Evolutionary conservation across 2,888 invertebrate species (phyloP).

Genomic region (Sycophila texana): DNA sequence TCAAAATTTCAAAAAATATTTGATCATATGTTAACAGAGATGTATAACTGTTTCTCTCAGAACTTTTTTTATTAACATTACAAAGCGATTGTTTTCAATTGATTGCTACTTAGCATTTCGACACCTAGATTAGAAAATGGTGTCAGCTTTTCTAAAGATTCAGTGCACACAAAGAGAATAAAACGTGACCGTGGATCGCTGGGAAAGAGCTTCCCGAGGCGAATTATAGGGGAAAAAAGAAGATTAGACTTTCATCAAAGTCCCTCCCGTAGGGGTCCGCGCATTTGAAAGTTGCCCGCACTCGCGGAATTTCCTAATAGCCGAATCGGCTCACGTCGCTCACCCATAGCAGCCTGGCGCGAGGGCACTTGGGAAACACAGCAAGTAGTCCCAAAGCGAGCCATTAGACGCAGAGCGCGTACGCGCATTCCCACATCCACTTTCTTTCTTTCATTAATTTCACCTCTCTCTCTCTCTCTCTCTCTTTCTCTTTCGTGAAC

Average conservation of each 20-base stretch:
- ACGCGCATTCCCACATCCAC: slow-evolving; percentile 35
- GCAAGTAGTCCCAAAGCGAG: background rate
- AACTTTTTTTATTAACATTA: too few species aligned
- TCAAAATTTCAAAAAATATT: too few species aligned
- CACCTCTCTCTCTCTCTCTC: background rate
- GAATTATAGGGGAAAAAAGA: background rate
- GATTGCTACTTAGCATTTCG: too few species aligned
- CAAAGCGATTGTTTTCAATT: too few species aligned
- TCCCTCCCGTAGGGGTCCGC: background rate
- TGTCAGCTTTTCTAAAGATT: background rate
- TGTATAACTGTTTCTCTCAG: too few species aligned
- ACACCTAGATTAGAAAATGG: background rate
- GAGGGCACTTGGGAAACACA: slow-evolving; percentile 7
- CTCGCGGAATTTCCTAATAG: slow-evolving; percentile 36
- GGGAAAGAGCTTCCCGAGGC: background rate
- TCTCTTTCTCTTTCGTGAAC: background rate
- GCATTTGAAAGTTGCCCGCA: slow-evolving; percentile 16
- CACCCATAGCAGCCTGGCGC: background rate
- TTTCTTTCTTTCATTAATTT: slow-evolving; percentile 48
- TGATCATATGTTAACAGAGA: too few species aligned
- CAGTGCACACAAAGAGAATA: slow-evolving; percentile 12
- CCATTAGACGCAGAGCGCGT: slow-evolving; percentile 13
- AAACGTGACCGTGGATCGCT: slow-evolving; percentile 1
- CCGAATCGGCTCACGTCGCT: slow-evolving; percentile 33
- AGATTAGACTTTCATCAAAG: slow-evolving; percentile 15